Percentiles rank a stretch among this genome's conserved stretches.
Conservation (phyloP, 2,888 invertebrate genomes). For the Aelia acuminata region DNA sequence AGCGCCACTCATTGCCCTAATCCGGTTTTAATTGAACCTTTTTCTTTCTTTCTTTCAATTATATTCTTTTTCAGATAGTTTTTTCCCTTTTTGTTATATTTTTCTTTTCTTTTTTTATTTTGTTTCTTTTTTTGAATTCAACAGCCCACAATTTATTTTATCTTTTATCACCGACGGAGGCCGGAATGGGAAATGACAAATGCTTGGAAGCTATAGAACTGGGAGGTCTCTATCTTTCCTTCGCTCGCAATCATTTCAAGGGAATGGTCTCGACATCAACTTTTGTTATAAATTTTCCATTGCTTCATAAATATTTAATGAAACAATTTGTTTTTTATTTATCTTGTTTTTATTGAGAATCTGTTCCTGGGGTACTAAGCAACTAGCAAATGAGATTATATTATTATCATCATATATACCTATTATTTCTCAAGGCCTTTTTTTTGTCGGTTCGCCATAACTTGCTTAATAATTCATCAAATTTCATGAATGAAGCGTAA, state of each 20-base stretch:
- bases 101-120: background rate
- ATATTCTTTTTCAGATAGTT: conserved; percentile 46
- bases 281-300: background rate
- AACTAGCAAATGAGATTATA: no score
- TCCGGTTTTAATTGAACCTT: conserved; percentile 48
- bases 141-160: conserved; percentile 42
- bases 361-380: no score
- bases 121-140: conserved; percentile 18
- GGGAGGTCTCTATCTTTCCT: background rate
- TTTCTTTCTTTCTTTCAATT: conserved; percentile 46
- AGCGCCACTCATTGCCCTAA: conserved; percentile 37
- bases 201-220: conserved; percentile 10
- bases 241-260: background rate
- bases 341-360: no score
- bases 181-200: background rate
- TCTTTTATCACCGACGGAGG: background rate
- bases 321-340: no score
- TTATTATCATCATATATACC: no score
- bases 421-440: no score
- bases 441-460: no score
- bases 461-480: no score
- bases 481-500: no score
- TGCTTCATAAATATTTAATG: background rate
- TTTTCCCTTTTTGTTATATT: no score
- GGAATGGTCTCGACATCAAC: background rate